Evolutionary conservation across 2,113 vertebrate genomes (phyloP), one percentile per base, ranked within the genome.

Genomic region (Seriola dumerili): DNA sequence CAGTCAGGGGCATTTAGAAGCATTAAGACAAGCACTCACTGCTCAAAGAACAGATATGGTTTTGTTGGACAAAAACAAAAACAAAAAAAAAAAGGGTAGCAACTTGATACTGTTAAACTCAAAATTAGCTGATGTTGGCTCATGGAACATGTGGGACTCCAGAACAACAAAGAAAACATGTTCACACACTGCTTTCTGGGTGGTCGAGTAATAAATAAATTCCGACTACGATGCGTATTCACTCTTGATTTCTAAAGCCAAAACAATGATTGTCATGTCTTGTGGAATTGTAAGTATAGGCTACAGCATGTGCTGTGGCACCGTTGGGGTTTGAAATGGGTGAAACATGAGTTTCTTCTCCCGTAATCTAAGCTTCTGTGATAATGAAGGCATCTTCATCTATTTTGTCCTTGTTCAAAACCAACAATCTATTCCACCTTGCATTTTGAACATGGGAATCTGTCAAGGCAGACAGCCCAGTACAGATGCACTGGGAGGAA

Each of bases 81-180:
- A 48, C 17, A 44, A n/a, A 19, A 17, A 57, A 48, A n/a, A 44
- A n/a, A 19, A 17, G 55, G 67, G 52, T 32, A 78, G 58, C 54
- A 74, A 44, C 65, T 74, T 62, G 32, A 80, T 69, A 3, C 46
- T 46, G 38, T 62, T 70, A 38, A 77, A 50, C 48, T 62, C 16
- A 72, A 73, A 83, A 71, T 79, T 54, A 68, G n/a, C 55, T 72
- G 50, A 48, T 64, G 48, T 69, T 62, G 71, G 64, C 42, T 63
- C 40, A 14, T 63, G 65, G 80, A 90, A 92, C 76, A 85, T 88
- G 88, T 85, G 85, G 25, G 87, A 92, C 93, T 93, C 91, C 90
- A 91, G 89, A 93, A 79, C 46, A 75, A 81, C 72, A 90, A 42
- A 78, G 79, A 65, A 82, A 89, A 81, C 59, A 80, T 72, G 69